Evolutionary conservation across 2,797 vertebrate species (phyloP).

Genomic region (Balearica regulorum): DNA sequence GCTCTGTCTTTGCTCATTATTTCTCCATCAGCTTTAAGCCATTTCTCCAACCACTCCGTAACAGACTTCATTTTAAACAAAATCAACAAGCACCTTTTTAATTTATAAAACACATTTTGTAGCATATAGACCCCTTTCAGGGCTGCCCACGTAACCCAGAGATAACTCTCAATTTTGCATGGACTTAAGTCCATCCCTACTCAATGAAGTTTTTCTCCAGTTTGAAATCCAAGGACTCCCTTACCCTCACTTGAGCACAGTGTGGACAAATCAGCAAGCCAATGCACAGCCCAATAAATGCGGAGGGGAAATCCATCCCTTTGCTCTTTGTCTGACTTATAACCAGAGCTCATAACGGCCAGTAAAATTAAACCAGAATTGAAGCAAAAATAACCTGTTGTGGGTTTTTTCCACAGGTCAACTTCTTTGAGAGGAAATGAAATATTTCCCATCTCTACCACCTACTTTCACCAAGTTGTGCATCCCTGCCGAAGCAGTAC

Average conservation of each 20-base stretch:
- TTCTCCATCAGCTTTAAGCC: neutral
- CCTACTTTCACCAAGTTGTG: neutral
- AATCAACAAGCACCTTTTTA: neutral
- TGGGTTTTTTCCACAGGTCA: rapidly evolving
- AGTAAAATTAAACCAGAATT: neutral
- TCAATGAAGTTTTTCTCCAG: neutral
- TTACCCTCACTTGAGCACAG: neutral
- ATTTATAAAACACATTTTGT: neutral
- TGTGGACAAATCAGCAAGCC: neutral
- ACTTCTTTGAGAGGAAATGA: neutral
- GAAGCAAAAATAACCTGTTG: neutral
- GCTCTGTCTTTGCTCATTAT: neutral
- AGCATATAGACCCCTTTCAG: neutral
- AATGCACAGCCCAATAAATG: neutral
- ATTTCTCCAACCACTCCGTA: neutral
- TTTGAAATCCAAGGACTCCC: neutral
- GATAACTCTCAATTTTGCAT: neutral
- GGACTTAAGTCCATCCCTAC: neutral
- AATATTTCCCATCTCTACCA: neutral
- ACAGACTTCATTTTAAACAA: neutral
- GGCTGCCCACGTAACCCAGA: neutral
- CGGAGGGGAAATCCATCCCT: neutral
- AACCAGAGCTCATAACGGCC: neutral
- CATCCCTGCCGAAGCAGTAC: neutral
- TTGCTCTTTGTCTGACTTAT: neutral